Base-by-base conservation (phyloP, 2,797 vertebrate genomes). In the Leuciscus waleckii region DNA sequence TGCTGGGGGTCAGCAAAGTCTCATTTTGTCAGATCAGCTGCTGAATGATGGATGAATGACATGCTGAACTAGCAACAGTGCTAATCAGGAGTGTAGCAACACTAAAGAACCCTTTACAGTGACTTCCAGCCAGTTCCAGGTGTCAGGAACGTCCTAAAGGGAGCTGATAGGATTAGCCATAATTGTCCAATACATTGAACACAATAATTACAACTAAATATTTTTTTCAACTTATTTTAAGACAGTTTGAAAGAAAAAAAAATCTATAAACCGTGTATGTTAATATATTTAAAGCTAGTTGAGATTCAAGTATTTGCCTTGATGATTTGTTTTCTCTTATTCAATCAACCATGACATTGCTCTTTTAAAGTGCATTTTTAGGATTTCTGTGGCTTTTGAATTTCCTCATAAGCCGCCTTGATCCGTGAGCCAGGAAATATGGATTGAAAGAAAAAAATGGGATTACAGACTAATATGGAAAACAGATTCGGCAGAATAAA, bases 11-110 rank as follows among this genome's bases (percentile, higher is more conserved):
- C 94, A 93, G 95, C 94, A 94, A 96, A 93, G 94, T 95, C 95
- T 95, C 96, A 95, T 97, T 98, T 97, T 97, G 96, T 98, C 97
- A 94, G 92, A 93, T 95, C 90, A 94, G 88, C 92, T 89, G 93
- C 93, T 89, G 93, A 87, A 93, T 98, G 97, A 99, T 97, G 96
- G 96, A 98, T 98, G 93, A 94, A 92, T 82, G 82, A 73, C 23
- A 86, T 88, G 87, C 83, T 89, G 85, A 86, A 90, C 87, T 71
- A 86, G 87, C 70, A 78, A 90, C 86, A 84, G 87, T 86, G 81
- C 90, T 86, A 89, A 92, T 90, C 19, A 88, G 85, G 91, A 89
- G 7, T 83, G 83, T 90, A 90, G 88, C 90, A 86, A 88, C 81
- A 26, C 81, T 89, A 89, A 86, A 90, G 90, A 89, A 92, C 87